These are phyloP conservation scores for Megaleporinus macrocephalus DNA, from an alignment of 2,113 vertebrate genomes.

Conservation along the genomic window DNA sequence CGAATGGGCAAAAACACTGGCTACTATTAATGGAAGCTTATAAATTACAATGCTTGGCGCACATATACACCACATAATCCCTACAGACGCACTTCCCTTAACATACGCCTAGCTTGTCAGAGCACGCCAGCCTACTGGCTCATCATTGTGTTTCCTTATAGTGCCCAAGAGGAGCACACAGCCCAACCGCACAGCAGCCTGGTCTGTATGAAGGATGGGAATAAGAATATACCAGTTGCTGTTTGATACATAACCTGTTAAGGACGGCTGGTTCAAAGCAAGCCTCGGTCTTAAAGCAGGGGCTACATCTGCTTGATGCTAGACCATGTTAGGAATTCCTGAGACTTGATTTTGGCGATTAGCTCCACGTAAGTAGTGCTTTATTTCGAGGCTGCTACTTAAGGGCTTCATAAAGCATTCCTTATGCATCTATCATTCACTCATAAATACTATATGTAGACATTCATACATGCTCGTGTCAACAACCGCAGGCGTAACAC, in stretches of 20 bases:
- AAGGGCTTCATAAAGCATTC: background rate
- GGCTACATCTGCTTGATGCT: no score
- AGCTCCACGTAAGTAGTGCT: background rate
- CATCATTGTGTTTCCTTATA: background rate
- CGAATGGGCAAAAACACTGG: slow-evolving; percentile 8
- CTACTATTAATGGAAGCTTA: slow-evolving; percentile 4
- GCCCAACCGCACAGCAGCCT: background rate
- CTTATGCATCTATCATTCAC: background rate
- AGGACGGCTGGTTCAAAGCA: no score
- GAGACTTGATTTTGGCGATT: background rate
- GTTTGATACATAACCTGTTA: background rate
- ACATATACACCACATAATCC: slow-evolving; percentile 10
- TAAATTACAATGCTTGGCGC: background rate
- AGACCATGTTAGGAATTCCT: background rate
- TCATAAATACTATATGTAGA: slow-evolving; percentile 6
- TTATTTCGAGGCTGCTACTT: background rate
- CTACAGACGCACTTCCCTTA: background rate
- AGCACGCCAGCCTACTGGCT: background rate
- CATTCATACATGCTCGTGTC: background rate
- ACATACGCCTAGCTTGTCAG: slow-evolving; percentile 1
- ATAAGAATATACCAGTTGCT: background rate
- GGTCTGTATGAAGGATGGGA: background rate
- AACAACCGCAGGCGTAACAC: background rate
- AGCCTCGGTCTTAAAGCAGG: no score
- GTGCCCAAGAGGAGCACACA: background rate